Evolutionary conservation across 2,113 vertebrate genomes (phyloP).

Genomic region (Cervus canadensis): DNA sequence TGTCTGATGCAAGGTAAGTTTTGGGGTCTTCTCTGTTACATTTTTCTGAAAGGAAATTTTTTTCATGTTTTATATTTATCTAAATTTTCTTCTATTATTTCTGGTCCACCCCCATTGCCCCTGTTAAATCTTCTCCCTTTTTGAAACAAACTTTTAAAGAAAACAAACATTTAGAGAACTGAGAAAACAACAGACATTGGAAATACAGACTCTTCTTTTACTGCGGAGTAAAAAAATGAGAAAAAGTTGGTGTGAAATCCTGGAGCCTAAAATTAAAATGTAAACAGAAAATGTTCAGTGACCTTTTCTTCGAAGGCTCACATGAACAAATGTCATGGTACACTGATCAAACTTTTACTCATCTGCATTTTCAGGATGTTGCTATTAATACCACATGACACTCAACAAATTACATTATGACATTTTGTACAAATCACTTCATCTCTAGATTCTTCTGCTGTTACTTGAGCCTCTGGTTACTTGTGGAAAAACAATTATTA

Average conservation of each 20-base stretch:
- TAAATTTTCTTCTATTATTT: slow-evolving; percentile 37
- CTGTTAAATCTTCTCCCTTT: not conserved
- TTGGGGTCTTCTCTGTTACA: not conserved
- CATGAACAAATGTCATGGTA: not conserved
- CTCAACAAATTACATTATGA: slow-evolving; percentile 8
- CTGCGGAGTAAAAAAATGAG: not conserved
- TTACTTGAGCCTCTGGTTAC: slow-evolving; percentile 1
- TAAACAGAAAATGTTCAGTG: slow-evolving; percentile 1
- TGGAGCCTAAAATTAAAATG: slow-evolving; percentile 31
- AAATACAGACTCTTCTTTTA: not conserved
- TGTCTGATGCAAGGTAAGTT: not conserved
- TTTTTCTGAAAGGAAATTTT: not conserved
- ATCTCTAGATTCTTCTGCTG: not conserved
- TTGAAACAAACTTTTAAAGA: slow-evolving; percentile 1
- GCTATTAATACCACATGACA: slow-evolving; percentile 1
- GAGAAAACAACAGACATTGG: not conserved
- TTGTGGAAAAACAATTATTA: not conserved
- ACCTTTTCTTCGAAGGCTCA: not conserved
- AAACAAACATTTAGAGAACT: not conserved
- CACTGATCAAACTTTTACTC: slow-evolving; percentile 17
- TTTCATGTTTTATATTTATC: not conserved
- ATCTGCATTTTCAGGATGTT: slow-evolving; percentile 30
- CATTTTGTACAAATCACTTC: not conserved
- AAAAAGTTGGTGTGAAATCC: slow-evolving; percentile 11
- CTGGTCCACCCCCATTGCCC: not conserved